A percentile compares a stretch with the other conserved stretches of the same genome.
Evolutionary conservation across 1,140 invertebrate species (phyloP).

Genomic region (Helicoverpa armigera): DNA sequence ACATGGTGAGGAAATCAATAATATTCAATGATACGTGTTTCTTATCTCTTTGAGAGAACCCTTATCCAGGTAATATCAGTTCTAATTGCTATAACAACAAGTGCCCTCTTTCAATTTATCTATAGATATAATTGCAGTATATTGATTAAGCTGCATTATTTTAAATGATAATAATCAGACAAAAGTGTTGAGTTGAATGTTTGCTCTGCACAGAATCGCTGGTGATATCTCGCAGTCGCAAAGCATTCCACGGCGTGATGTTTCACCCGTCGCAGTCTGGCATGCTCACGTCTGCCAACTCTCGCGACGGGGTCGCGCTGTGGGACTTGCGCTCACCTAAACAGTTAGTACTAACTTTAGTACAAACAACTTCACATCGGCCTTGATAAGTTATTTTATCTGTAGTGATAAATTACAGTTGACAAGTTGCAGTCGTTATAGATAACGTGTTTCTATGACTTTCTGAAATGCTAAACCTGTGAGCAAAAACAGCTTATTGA

Average conservation of each 20-base stretch:
- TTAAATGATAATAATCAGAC: background rate
- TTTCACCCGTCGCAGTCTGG: constrained; percentile 95
- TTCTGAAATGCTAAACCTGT: too few species aligned
- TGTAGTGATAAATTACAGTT: too few species aligned
- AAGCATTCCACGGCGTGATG: constrained; percentile 95
- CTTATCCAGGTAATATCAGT: background rate
- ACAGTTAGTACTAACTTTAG: constrained; percentile 88
- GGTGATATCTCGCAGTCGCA: constrained; percentile 81
- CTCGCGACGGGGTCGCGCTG: constrained; percentile 94
- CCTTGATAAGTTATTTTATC: background rate
- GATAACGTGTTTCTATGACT: too few species aligned
- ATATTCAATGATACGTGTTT: background rate
- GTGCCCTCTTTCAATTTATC: too few species aligned
- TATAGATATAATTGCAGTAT: too few species aligned
- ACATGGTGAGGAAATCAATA: constrained; percentile 69
- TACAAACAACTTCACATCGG: background rate
- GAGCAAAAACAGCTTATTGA: too few species aligned
- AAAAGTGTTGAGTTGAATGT: background rate
- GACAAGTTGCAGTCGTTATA: too few species aligned
- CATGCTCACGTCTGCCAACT: constrained; percentile 95
- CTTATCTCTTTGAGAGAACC: background rate
- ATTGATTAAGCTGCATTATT: too few species aligned
- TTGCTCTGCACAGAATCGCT: constrained; percentile 71
- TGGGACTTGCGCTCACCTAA: constrained; percentile 96
- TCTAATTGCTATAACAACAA: too few species aligned